Percentiles rank a stretch among this genome's conserved stretches.
Conservation (phyloP, 2,888 invertebrate genomes). For the Heteropelma amictum region DNA sequence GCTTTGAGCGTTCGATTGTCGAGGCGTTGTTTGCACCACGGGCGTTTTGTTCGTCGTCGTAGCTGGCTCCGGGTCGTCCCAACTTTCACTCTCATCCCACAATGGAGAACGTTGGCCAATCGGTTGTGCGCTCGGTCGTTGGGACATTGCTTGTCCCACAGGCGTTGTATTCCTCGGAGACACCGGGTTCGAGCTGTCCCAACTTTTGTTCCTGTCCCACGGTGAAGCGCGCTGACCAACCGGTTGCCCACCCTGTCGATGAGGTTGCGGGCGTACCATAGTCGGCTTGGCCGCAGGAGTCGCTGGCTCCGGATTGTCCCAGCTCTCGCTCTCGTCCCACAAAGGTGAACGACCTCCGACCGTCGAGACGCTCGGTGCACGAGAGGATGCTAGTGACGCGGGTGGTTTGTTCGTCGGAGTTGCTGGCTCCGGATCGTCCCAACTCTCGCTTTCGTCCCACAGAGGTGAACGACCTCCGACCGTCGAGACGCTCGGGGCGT, state of each 20-base stretch:
- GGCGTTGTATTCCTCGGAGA: neutral
- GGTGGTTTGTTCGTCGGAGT: too few species aligned
- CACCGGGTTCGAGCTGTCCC: neutral
- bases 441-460: constrained; percentile 11
- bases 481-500: neutral
- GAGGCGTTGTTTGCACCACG: too few species aligned
- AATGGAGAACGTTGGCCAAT: neutral
- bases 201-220: constrained; percentile 3
- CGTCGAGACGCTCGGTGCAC: too few species aligned
- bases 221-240: too few species aligned
- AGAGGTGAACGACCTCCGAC: neutral
- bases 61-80: constrained; percentile 1
- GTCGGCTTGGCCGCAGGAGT: neutral
- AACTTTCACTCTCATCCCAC: constrained; percentile 10
- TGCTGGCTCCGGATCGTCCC: constrained; percentile 12
- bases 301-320: neutral
- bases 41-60: too few species aligned
- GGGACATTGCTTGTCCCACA: too few species aligned
- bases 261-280: too few species aligned
- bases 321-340: constrained; percentile 1
- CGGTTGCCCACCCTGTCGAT: too few species aligned
- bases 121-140: too few species aligned
- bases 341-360: neutral
- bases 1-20: neutral
- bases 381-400: too few species aligned